Conservation (phyloP, 2,888 invertebrate species). For the Auanema freiburgensis region DNA sequence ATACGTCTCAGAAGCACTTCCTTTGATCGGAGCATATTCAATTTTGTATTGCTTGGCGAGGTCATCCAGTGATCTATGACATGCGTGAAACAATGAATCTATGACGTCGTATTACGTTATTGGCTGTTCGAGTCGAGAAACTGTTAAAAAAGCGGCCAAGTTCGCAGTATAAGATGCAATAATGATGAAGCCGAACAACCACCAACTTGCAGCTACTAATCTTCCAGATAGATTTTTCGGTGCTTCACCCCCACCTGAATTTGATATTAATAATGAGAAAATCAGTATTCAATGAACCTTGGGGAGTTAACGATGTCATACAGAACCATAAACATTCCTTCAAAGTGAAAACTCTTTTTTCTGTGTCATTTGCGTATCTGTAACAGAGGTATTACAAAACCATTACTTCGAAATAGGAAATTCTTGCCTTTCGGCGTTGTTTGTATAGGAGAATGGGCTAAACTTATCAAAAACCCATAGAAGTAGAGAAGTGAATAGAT, state of each 20-base stretch:
- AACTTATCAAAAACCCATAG: constrained; percentile 96
- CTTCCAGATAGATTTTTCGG: constrained; percentile 93
- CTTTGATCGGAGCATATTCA: constrained; percentile 86
- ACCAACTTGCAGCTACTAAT: constrained; percentile 89
- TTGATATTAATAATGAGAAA: background rate
- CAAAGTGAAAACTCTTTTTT: constrained; percentile 85
- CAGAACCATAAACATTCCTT: constrained; percentile 98
- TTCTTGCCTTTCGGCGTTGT: constrained; percentile 71
- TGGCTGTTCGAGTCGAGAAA: constrained; percentile 67
- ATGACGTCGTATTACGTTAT: constrained; percentile 44
- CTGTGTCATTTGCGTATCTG: constrained; percentile 72
- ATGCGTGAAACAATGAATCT: background rate
- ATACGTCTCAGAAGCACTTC: constrained; percentile 87
- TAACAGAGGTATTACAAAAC: constrained; percentile 12
- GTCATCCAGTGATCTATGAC: constrained; percentile 75
- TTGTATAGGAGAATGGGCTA: constrained; percentile 93
- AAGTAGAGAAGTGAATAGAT: constrained; percentile 88
- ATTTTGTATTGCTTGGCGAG: constrained; percentile 93
- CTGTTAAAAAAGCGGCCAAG: constrained; percentile 90
- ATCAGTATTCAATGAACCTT: constrained; percentile 66
- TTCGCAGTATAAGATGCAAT: constrained; percentile 98
- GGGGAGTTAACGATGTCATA: constrained; percentile 94
- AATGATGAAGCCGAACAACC: constrained; percentile 97
- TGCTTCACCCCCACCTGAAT: constrained; percentile 84
- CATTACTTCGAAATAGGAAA: background rate